These are phyloP conservation scores for Sthenelais limicola DNA, from an alignment of 2,888 invertebrate genomes.

Conservation along the genomic window DNA sequence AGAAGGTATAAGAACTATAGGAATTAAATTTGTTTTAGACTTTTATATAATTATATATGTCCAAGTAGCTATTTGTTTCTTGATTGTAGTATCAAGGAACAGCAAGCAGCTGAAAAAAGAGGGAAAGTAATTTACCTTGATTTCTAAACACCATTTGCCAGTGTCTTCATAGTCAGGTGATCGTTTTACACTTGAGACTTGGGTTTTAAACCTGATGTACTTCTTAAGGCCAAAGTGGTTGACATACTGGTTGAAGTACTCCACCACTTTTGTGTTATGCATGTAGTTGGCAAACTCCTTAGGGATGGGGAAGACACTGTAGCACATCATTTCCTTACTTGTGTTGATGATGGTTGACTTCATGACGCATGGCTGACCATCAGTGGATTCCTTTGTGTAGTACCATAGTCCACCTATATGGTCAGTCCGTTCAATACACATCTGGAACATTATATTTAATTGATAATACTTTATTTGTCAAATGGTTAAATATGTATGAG, in stretches of 20 bases:
- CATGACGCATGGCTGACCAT: slow-evolving; percentile 62
- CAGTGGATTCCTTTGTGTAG: slow-evolving; percentile 54
- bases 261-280: slow-evolving; percentile 67
- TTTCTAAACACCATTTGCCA: slow-evolving; percentile 65
- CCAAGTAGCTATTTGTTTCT: too few relatives aligned
- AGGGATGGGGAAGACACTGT: slow-evolving; percentile 70
- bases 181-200: slow-evolving; percentile 53
- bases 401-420: slow-evolving; percentile 65
- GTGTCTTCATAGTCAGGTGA: slow-evolving; percentile 58
- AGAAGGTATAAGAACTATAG: too few relatives aligned
- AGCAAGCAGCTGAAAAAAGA: too few relatives aligned
- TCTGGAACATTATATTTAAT: too few relatives aligned
- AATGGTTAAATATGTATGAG: too few relatives aligned
- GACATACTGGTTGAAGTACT: slow-evolving; percentile 69
- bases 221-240: slow-evolving; percentile 63
- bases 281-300: slow-evolving; percentile 67
- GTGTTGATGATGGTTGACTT: slow-evolving; percentile 64
- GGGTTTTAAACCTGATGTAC: slow-evolving; percentile 62
- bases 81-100: too few relatives aligned
- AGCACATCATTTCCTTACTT: slow-evolving; percentile 66
- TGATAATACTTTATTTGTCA: too few relatives aligned
- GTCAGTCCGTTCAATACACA: slow-evolving; percentile 61
- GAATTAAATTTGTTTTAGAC: too few relatives aligned
- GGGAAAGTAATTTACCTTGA: slow-evolving; percentile 50
- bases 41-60: too few relatives aligned